Percentiles rank a stretch among this genome's conserved stretches.
phyloP scores from a whole-genome alignment of 2,888 invertebrate species.

The Amphipyra tragopoginis region DNA sequence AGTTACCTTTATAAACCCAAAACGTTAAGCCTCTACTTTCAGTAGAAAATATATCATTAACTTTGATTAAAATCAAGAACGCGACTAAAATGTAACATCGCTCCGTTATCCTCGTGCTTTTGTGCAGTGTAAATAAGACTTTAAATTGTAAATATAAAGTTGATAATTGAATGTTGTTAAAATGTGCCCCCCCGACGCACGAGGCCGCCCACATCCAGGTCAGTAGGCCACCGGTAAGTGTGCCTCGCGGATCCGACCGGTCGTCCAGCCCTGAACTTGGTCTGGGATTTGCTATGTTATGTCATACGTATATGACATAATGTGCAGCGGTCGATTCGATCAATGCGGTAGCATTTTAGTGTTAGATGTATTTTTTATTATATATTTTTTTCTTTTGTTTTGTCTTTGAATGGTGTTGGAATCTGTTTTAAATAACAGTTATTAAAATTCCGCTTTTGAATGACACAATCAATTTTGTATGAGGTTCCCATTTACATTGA shows the following conservation, averaged over 20 bases:
- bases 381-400: not conserved
- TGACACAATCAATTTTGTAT: not conserved
- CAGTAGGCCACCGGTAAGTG: slow-evolving; percentile 69
- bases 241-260: slow-evolving; percentile 71
- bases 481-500: too few relatives aligned
- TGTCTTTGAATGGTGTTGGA: not conserved
- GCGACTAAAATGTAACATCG: slow-evolving; percentile 47
- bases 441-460: not conserved
- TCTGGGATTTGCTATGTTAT: slow-evolving; percentile 68
- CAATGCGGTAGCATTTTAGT: slow-evolving; percentile 4
- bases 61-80: slow-evolving; percentile 49
- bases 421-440: not conserved
- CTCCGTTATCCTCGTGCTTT: slow-evolving; percentile 31
- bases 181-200: slow-evolving; percentile 50
- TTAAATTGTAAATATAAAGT: slow-evolving; percentile 40
- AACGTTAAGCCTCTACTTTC: slow-evolving; percentile 27
- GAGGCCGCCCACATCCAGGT: slow-evolving; percentile 67
- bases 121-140: slow-evolving; percentile 24
- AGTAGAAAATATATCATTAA: slow-evolving; percentile 48
- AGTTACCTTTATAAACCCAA: slow-evolving; percentile 16
- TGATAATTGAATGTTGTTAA: slow-evolving; percentile 34
- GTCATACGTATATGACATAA: slow-evolving; percentile 62
- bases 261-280: slow-evolving; percentile 84
- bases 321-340: slow-evolving; percentile 19
- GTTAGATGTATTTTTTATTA: not conserved